Base-by-base conservation (phyloP, 2,797 vertebrate genomes). In the Ceryle rudis region DNA sequence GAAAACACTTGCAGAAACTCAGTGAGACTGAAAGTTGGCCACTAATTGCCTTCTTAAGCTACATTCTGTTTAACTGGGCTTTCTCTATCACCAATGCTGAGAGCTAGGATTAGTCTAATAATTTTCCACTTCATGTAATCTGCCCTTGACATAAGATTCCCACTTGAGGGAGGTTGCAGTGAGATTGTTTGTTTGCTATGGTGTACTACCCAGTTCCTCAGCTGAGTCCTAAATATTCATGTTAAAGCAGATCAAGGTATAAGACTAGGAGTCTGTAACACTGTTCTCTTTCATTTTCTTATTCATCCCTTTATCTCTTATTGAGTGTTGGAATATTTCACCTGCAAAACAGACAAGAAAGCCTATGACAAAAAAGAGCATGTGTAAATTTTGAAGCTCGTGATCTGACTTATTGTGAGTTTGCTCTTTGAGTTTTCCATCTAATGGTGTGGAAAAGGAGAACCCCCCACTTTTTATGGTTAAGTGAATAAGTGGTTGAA, bases 371-470 rank as follows among this genome's bases (percentile, higher is more conserved):
- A 81, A 81, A 87, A 96, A 69, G 54, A 85, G 15, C 37, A 26
- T 29, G 70, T 39, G 90, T 62, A 62, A 17, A 16, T 91, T 75
- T 65, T 92, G 74, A 86, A 91, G 61, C 41, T 95, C 64, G 57
- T 3, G 10, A 28, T 62, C 70, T 72, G 62, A 67, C 65, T 95
- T 81, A 73, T 2, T 91, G 15, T 14, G 3, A 75, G 37, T 91
- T 89, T 95, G 41, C 20, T 92, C 77, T 91, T 90, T 95, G 42
- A 87, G 39, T 88, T 91, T 88, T 94, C 14, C 23, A 91, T 39
- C 23, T 96, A 91, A 90, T 90, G 46, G 35, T 83, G 25, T 47
- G n/a, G 90, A 93, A 94, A 83, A 14, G 11, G 0, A 14, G 49
- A 28, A 51, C 15, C 7, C 9, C 26, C 26, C 26, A 28, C 15